Evolutionary conservation across 2,113 vertebrate genomes (phyloP).

Genomic region (Campylomormyrus tamandua): DNA sequence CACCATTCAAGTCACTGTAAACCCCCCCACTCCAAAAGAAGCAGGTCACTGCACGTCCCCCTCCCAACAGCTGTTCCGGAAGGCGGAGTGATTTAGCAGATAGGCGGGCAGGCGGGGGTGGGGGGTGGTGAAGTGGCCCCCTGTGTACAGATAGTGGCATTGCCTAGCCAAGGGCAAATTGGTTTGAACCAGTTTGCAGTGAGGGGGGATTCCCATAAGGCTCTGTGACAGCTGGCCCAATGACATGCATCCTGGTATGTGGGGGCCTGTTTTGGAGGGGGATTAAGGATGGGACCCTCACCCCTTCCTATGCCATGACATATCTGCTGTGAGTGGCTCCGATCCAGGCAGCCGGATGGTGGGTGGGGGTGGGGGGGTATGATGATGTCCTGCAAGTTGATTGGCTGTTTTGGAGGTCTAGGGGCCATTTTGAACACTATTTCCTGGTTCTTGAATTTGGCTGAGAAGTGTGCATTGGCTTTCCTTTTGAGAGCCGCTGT

Average conservation of each 20-base stretch:
- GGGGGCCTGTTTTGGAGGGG: background rate
- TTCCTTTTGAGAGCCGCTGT: background rate
- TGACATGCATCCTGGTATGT: background rate
- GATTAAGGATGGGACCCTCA: background rate
- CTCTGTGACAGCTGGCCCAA: slow-evolving; percentile 4
- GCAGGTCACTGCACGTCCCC: background rate
- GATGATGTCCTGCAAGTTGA: background rate
- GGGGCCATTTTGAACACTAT: background rate
- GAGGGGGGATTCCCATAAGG: background rate
- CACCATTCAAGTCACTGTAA: background rate
- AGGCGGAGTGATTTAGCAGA: background rate
- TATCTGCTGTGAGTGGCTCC: background rate
- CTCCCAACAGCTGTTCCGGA: background rate
- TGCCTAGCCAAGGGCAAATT: background rate
- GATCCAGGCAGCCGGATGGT: background rate
- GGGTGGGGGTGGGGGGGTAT: too few species aligned
- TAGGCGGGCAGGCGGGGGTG: background rate
- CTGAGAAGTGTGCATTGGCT: background rate
- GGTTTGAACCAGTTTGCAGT: slow-evolving; percentile 3
- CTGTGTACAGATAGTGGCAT: background rate
- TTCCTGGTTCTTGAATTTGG: background rate
- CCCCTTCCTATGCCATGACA: background rate
- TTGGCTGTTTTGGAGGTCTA: background rate
- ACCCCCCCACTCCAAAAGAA: background rate
- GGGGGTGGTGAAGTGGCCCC: background rate